Base-by-base conservation (phyloP, 2,888 invertebrate genomes). In the Galerucella pusilla region DNA sequence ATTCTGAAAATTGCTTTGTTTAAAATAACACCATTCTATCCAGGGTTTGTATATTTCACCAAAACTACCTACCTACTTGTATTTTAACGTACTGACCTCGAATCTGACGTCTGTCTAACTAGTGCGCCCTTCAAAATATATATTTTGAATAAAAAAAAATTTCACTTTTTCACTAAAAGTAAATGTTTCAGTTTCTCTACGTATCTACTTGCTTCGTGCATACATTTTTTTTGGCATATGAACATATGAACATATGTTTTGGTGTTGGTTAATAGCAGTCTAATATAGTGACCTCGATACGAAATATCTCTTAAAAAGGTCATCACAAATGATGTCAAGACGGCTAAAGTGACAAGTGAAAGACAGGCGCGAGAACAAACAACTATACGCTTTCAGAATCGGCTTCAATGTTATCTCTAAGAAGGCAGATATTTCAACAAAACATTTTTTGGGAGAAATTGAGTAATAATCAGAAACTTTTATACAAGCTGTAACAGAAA, bases 271-370 rank as follows among this genome's bases (percentile, higher is more conserved):
- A 11, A 65, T 65, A 45, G 64, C 64, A 46, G 46, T 76, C 57
- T 64, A 72, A 66, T 20, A 20, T 49, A 49, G 28, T 77, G 81
- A 80, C 81, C 80, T 80, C 79, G 78, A 81, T 82, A 80, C 77
- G 79, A 76, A 78, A 82, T 80, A 80, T 74, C 79, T 79, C 75
- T 75, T 74, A 72, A 35, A 77, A 76, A 82, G 82, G 84, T 85
- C 85, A 84, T 84, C 83, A 82, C 81, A 80, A 80, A 80, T 80
- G 80, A 81, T 83, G 83, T 84, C 83, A 81, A 80, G 82, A 78
- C 76, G 75, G 79, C 16, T 35, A 9, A 66, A 81, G 81, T 83
- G 85, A 85, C 85, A 84, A 83, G 84, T 85, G 84, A 85, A 83
- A 85, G 85, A 85, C 85, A 84, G 83, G 81, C 83, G 81, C 77